A percentile compares a stretch with the other conserved stretches of the same genome.
Evolutionary conservation across 1,140 invertebrate species (phyloP).

Genomic region (Leptinotarsa texana): DNA sequence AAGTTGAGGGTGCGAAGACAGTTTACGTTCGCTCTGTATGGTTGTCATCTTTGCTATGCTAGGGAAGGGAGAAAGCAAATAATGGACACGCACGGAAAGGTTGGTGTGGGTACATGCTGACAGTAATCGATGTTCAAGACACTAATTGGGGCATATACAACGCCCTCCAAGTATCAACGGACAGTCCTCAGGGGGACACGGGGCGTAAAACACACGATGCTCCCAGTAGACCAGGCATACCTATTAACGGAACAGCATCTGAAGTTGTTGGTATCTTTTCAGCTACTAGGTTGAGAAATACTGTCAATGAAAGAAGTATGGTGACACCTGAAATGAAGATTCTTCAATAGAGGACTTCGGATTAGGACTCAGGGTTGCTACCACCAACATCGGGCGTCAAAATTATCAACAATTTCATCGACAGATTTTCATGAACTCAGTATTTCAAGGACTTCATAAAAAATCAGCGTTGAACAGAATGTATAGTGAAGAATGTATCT

Average conservation of each 20-base stretch:
- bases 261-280: conserved; percentile 91
- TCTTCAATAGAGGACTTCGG: conserved; percentile 13
- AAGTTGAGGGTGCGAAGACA: too few relatives aligned
- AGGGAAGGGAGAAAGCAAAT: conserved; percentile 24
- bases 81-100: conserved; percentile 11
- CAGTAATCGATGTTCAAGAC: conserved; percentile 21
- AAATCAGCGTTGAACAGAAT: too few relatives aligned
- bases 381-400: too few relatives aligned
- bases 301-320: conserved; percentile 97
- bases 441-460: too few relatives aligned
- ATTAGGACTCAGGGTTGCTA: too few relatives aligned
- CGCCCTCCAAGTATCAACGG: conserved; percentile 60
- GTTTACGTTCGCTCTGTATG: too few relatives aligned
- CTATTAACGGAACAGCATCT: conserved; percentile 79
- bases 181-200: conserved; percentile 53
- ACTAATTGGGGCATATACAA: conserved; percentile 26
- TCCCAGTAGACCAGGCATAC: conserved; percentile 52
- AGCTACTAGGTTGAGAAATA: conserved; percentile 93
- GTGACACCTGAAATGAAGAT: conserved; percentile 72
- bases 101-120: conserved; percentile 34
- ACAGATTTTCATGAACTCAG: too few relatives aligned
- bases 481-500: too few relatives aligned
- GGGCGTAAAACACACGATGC: conserved; percentile 55
- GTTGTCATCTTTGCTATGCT: neutral
- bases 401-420: too few relatives aligned